Percentiles rank a stretch among this genome's conserved stretches.
phyloP scores from a whole-genome alignment of 2,113 vertebrate genomes.

The Sinocyclocheilus anshuiensis region DNA sequence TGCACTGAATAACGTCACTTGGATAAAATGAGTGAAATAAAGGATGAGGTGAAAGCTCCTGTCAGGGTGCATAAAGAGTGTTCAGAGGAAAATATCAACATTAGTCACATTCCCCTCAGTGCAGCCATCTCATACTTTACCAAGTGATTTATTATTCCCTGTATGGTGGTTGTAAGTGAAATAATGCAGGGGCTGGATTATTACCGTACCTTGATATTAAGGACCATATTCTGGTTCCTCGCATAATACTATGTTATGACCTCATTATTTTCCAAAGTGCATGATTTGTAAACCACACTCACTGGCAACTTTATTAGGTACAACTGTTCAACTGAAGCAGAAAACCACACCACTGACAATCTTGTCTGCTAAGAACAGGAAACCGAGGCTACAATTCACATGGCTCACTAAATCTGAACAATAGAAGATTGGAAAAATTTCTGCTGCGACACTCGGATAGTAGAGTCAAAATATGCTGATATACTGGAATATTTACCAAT shows the following conservation, averaged over 20 bases:
- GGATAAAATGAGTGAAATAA: conserved; percentile 23
- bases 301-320: too few relatives aligned
- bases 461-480: too few relatives aligned
- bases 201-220: conserved; percentile 12
- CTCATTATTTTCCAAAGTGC: too few relatives aligned
- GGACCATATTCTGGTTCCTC: neutral
- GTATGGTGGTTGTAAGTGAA: neutral
- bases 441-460: too few relatives aligned
- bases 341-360: neutral
- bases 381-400: neutral
- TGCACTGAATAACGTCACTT: neutral
- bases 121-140: conserved; percentile 11
- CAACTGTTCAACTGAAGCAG: too few relatives aligned
- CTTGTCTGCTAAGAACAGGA: neutral
- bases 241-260: too few relatives aligned
- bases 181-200: neutral
- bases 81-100: conserved; percentile 31
- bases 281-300: too few relatives aligned
- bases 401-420: too few relatives aligned
- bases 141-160: conserved; percentile 35
- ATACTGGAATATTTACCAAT: too few relatives aligned
- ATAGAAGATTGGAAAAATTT: too few relatives aligned
- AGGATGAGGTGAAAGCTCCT: neutral
- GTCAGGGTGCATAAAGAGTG: neutral
- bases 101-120: neutral